Conservation (phyloP, 2,113 vertebrate species). For the Mus musculus region GRCm39 chr16:43456001-43456500, state of each 20-base stretch:
- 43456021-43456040: conserved; percentile 68
- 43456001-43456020: conserved; percentile 54
- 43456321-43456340: background rate
- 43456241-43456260: background rate
- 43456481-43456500: conserved; percentile 15
- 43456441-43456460: conserved; percentile 66
- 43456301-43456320: conserved; percentile 31
- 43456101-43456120: background rate
- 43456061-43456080: background rate
- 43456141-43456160: background rate
- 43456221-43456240: background rate
- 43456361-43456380: background rate
- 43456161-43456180: background rate
- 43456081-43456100: background rate
- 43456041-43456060: conserved; percentile 41
- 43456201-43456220: background rate
- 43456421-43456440: conserved; percentile 76
- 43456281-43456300: conserved; percentile 15
- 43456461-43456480: conserved; percentile 58
- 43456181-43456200: background rate
- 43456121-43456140: background rate
- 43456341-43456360: conserved; percentile 38
- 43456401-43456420: conserved; percentile 60
- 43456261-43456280: conserved; percentile 23
- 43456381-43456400: conserved; percentile 62